Evolutionary conservation across 1,140 invertebrate species (phyloP).

Genomic region (Drosophila nikananu): DNA sequence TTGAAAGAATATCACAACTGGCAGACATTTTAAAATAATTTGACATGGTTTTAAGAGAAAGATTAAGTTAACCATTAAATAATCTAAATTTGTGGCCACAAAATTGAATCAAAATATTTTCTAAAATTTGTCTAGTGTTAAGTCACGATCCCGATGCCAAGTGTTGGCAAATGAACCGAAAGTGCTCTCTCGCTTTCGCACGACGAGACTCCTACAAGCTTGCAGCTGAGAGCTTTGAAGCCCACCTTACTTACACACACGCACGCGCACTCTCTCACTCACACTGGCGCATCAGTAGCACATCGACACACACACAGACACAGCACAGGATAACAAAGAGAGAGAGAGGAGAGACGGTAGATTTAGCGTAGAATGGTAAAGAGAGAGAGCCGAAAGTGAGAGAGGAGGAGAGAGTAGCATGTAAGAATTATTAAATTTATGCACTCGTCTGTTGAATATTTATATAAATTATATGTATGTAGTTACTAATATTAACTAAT

Average conservation of each 20-base stretch:
- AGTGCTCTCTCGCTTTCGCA: conserved; percentile 46
- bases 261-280: conserved; percentile 45
- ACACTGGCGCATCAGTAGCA: conserved; percentile 47
- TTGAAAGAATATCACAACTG: background rate
- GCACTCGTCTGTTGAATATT: conserved; percentile 79
- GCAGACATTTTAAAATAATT: background rate
- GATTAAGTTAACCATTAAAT: too few species aligned
- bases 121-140: conserved; percentile 20
- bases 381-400: conserved; percentile 13
- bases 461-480: conserved; percentile 64
- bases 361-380: conserved; percentile 39
- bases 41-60: too few species aligned
- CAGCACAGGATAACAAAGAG: conserved; percentile 21
- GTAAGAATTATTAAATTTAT: conserved; percentile 78
- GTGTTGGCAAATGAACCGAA: conserved; percentile 38
- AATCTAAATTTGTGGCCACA: background rate
- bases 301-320: conserved; percentile 12
- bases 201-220: conserved; percentile 48
- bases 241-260: conserved; percentile 71
- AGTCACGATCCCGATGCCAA: conserved; percentile 12
- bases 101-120: conserved; percentile 1
- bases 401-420: conserved; percentile 16
- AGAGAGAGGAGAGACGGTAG: conserved; percentile 31
- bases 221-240: conserved; percentile 76
- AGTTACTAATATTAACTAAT: conserved; percentile 79